Evolutionary conservation across 2,113 vertebrate genomes (phyloP).

Genomic region (Aspidoscelis tigris): DNA sequence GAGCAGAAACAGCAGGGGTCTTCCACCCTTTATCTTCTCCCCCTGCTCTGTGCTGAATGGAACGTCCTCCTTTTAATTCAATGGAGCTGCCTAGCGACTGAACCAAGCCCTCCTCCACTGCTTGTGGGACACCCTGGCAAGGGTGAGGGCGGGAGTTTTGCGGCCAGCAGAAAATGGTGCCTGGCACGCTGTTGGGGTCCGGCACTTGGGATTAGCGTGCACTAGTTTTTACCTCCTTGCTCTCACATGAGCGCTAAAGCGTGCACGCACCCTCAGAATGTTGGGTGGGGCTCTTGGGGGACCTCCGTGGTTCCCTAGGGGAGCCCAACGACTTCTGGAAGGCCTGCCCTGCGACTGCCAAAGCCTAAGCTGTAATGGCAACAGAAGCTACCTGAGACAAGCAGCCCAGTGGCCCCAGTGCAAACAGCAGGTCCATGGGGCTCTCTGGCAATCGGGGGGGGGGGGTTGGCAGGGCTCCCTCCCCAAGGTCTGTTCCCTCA

Average conservation of each 20-base stretch:
- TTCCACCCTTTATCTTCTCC: not conserved
- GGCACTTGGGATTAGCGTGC: too few species aligned
- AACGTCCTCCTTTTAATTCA: not conserved
- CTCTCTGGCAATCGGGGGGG: not conserved
- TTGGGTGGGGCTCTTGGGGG: not conserved
- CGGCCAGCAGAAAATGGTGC: too few species aligned
- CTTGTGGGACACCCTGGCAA: not conserved
- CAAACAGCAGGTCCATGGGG: not conserved
- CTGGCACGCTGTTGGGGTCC: too few species aligned
- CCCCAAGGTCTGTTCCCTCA: not conserved
- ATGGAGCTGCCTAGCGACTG: not conserved
- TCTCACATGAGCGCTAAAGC: not conserved
- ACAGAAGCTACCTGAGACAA: not conserved
- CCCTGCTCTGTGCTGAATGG: not conserved
- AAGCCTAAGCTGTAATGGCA: not conserved
- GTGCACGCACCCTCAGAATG: not conserved
- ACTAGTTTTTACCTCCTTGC: not conserved
- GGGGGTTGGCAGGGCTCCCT: not conserved
- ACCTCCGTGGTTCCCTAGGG: too few species aligned
- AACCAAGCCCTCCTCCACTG: not conserved
- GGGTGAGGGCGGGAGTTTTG: not conserved
- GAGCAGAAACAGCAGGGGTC: not conserved
- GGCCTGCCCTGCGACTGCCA: not conserved
- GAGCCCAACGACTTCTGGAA: not conserved
- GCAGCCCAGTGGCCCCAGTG: not conserved